Base-by-base conservation (phyloP, 2,888 invertebrate species). In the Rhopalosiphum nymphaeae region DNA sequence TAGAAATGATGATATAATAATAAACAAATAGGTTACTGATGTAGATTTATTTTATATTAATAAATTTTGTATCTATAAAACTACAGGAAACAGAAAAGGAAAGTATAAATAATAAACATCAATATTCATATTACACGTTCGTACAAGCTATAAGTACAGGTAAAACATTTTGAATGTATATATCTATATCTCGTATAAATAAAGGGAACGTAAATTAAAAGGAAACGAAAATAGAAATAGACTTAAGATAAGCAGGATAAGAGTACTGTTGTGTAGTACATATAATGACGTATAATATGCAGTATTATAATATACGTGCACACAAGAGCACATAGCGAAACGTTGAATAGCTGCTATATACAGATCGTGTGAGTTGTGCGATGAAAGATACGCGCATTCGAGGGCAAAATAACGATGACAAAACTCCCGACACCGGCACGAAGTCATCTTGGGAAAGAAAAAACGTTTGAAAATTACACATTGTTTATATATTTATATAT, bases 361-460 rank as follows among this genome's bases (percentile, higher is more conserved):
- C 21, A 42, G 78, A 78, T 78, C 78, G 78, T 36, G 36, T 36
- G 67, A 90, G 90, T 67, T 49, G n/a, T 13, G 67, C 36, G 90
- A 90, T 67, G 67, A 67, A 67, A 90, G 90, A 90, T 90, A 67
- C n/a, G 49, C 46, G 90, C n/a, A n/a, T 61, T 29, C 49, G 67
- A 46, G 49, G 44, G 57, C 57, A 89, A 57, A 89, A 89, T 89
- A 89, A 89, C 36, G 89, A 89, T 44, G 89, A 89, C 89, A 67
- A 67, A 90, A 46, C 16, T 56, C 42, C 42, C 26, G 56, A 49
- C 87, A 29, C 29, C n/a, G 49, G 46, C 56, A 42, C 5, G 42
- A 9, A 29, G 42, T 57, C 89, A 29, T 57, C 78, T 78, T 21
- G 44, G 89, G 29, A 89, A 29, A 89, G 42, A 29, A 44, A 91